Conservation (phyloP, 2,797 vertebrate species). For the Rhynchonycteris naso region DNA sequence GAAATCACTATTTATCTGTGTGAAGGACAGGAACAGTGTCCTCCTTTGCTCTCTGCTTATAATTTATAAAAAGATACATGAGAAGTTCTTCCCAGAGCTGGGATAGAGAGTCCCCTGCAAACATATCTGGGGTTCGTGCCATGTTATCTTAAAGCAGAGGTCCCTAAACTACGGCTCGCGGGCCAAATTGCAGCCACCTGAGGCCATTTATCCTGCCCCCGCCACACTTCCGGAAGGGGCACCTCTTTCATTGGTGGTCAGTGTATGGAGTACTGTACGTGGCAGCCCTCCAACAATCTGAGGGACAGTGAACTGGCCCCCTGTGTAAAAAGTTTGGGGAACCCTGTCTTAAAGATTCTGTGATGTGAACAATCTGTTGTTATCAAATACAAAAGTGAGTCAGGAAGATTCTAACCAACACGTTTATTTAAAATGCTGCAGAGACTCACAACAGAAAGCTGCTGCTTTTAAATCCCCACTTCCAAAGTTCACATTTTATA, state of each 20-base stretch:
- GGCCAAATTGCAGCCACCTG: too few species aligned
- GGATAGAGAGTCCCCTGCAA: not conserved
- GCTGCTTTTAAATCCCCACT: not conserved
- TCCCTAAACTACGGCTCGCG: too few species aligned
- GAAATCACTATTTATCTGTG: not conserved
- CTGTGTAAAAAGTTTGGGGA: too few species aligned
- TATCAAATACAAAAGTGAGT: not conserved
- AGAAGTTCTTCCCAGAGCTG: not conserved
- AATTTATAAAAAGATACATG: not conserved
- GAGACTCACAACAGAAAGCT: not conserved
- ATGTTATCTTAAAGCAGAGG: too few species aligned
- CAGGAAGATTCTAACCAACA: not conserved
- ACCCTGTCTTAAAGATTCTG: not conserved
- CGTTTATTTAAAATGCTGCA: constrained; percentile 7
- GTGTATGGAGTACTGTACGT: too few species aligned
- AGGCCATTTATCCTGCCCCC: too few species aligned
- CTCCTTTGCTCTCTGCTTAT: not conserved
- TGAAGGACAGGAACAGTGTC: not conserved
- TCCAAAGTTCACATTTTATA: constrained; percentile 21
- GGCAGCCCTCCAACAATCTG: too few species aligned
- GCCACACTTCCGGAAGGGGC: too few species aligned
- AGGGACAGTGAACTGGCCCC: too few species aligned
- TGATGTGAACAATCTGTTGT: not conserved
- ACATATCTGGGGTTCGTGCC: not conserved
- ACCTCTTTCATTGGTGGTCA: too few species aligned